Evolutionary conservation across 2,888 invertebrate genomes (phyloP), one percentile per base, ranked within the genome.

Genomic region (Panopea generosa): DNA sequence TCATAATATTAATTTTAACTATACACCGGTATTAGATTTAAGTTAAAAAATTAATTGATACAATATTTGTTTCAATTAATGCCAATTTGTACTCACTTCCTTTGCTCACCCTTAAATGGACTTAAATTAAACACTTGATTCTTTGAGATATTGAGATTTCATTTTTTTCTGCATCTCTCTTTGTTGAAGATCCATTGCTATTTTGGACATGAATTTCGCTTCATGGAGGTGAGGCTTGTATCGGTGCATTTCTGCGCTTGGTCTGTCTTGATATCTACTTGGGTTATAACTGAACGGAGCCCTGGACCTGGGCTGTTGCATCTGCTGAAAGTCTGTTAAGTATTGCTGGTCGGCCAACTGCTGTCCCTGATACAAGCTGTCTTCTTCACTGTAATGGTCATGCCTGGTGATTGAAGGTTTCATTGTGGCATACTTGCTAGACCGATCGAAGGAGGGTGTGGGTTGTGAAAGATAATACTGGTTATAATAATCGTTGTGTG

Each of bases 151-250:
- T 26, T 77, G 69, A 7, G 71, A 70, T 29, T 70, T 78, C 70
- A 70, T 70, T 47, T 55, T 73, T 27, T 49, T 52, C 40, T 49
- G 59, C 26, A 38, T 47, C n/a, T 53, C 18, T 33, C 29, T 43
- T 24, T 57, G 29, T 56, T 66, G 61, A 2, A 75, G 66, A n/a
- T 73, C 72, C 7, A 76, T 22, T 7, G 68, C 81, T 11, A 81
- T 33, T 38, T 56, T 57, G 20, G 73, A 67, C 53, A 81, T 6
- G 53, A 71, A 50, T 50, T 74, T 77, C 7, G 73, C 81, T 2
- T 52, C 53, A 27, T 81, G 81, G 20, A 81, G 52, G 29, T 81
- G 81, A 2, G 81, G 81, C 53, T 77, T 70, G 40, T 77, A 81
- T 16, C 77, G 50, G 0, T 65, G 66, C 16, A 55, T 26, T 14